phyloP scores from a whole-genome alignment of 2,113 vertebrate species.

The Burhinus bistriatus region DNA sequence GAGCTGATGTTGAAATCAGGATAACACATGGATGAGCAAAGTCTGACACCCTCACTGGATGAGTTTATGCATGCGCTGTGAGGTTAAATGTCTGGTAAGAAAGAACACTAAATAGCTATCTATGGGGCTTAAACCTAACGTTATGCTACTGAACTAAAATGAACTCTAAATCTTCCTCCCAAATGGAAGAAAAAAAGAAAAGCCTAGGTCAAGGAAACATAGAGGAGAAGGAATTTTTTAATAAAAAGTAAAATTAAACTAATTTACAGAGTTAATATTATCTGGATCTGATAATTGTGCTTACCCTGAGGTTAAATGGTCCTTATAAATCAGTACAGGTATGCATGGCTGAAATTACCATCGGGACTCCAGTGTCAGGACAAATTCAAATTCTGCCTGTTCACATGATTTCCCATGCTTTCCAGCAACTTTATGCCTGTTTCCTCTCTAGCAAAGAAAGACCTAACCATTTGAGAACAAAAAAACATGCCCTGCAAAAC shows the following conservation, averaged over 20 bases:
- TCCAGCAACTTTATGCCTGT: neutral
- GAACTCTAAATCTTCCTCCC: neutral
- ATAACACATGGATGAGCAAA: conserved; percentile 11
- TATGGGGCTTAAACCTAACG: neutral
- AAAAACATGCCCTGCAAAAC: neutral
- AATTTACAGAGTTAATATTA: neutral
- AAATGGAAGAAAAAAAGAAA: neutral
- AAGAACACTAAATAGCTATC: neutral
- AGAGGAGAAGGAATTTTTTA: neutral
- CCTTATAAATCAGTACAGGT: neutral
- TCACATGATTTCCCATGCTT: neutral
- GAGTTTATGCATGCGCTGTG: neutral
- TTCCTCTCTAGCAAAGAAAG: neutral
- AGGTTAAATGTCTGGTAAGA: neutral
- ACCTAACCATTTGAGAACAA: neutral
- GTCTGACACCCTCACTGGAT: neutral
- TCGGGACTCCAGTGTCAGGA: neutral
- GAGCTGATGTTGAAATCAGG: conserved; percentile 43
- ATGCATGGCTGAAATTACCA: neutral
- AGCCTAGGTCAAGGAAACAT: neutral
- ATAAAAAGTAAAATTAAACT: neutral
- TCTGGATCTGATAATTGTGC: neutral
- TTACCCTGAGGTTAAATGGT: neutral
- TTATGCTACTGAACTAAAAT: neutral
- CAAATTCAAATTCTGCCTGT: neutral